Evolutionary conservation across 1,140 invertebrate genomes (phyloP).

Genomic region (Eriocheir sinensis): DNA sequence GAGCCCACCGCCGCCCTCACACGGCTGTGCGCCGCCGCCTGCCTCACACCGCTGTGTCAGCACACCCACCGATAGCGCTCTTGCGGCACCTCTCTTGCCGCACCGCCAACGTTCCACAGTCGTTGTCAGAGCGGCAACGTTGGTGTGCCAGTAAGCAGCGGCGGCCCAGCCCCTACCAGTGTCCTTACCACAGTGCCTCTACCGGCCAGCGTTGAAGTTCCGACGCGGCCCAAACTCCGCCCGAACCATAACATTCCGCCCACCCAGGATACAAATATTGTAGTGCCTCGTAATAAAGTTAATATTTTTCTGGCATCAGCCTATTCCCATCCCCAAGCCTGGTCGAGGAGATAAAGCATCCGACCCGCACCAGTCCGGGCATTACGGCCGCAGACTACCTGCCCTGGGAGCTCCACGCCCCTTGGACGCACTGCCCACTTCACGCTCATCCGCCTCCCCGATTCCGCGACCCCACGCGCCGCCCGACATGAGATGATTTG

Average conservation of each 20-base stretch:
- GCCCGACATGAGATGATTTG: constrained; percentile 74
- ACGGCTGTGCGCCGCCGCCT: constrained; percentile 71
- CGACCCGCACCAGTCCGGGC: background rate
- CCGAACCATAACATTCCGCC: constrained; percentile 48
- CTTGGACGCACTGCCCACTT: constrained; percentile 38
- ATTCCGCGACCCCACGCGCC: constrained; percentile 59
- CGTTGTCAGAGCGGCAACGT: constrained; percentile 46
- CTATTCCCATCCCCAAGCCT: background rate
- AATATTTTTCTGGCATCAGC: background rate
- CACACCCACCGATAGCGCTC: constrained; percentile 56
- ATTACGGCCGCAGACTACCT: background rate
- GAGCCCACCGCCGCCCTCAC: constrained; percentile 45
- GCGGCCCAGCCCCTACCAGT: constrained; percentile 66
- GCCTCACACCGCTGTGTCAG: constrained; percentile 67
- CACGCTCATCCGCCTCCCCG: constrained; percentile 29
- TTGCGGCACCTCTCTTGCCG: constrained; percentile 57
- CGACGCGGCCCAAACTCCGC: constrained; percentile 17
- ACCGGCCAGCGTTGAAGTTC: constrained; percentile 67
- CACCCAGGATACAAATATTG: constrained; percentile 62
- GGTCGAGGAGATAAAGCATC: background rate
- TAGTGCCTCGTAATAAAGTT: constrained; percentile 56
- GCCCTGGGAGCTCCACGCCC: constrained; percentile 32
- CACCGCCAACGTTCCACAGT: background rate
- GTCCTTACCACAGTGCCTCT: constrained; percentile 66
- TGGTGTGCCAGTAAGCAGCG: constrained; percentile 62